These are phyloP conservation scores for Leptodirus hochenwartii DNA, from an alignment of 2,888 invertebrate genomes.

Conservation along the genomic window DNA sequence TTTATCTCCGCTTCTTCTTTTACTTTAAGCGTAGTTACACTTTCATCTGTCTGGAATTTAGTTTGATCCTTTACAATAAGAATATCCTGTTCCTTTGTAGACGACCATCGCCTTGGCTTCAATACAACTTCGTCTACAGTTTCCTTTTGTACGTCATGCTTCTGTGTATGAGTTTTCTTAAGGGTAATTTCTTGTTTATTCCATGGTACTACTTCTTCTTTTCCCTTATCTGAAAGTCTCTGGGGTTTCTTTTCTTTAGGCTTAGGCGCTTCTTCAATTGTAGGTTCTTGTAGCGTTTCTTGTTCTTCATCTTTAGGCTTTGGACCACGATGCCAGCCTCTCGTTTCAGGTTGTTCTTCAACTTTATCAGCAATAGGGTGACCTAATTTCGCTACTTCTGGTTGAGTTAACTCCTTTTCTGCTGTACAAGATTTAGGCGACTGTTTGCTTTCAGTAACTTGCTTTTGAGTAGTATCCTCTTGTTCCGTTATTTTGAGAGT, in stretches of 20 bases:
- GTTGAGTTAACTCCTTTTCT: no score
- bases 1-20: constrained; percentile 6
- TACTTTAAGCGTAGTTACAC: constrained; percentile 15
- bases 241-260: constrained; percentile 12
- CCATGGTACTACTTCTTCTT: constrained; percentile 21
- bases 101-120: constrained; percentile 23
- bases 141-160: constrained; percentile 24
- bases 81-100: no score
- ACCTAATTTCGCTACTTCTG: no score
- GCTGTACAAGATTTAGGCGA: no score
- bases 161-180: constrained; percentile 25
- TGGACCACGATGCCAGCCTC: constrained; percentile 9
- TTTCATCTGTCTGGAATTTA: constrained; percentile 7
- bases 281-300: constrained; percentile 8
- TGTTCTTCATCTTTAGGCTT: constrained; percentile 7
- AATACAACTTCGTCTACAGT: constrained; percentile 30
- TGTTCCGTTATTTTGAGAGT: no score
- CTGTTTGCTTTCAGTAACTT: no score
- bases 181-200: constrained; percentile 39
- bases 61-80: constrained; percentile 1
- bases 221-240: constrained; percentile 1
- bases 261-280: constrained; percentile 7
- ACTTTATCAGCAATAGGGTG: no score
- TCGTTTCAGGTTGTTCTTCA: constrained; percentile 20
- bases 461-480: no score